Conservation (phyloP, 2,113 vertebrate genomes). For the Charina bottae region DNA sequence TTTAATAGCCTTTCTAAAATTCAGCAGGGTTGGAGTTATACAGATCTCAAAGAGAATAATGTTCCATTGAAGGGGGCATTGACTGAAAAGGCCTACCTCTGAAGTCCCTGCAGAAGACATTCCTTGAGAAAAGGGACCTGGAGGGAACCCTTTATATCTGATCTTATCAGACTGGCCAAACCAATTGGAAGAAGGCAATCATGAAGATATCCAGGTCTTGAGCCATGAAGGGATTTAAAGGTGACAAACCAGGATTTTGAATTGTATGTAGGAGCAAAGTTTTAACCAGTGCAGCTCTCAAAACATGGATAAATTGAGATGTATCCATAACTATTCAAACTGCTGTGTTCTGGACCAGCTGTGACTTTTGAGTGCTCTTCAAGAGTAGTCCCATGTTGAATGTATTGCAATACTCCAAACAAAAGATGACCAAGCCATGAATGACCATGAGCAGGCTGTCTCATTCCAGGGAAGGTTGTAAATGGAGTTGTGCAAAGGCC, state of each 20-base stretch:
- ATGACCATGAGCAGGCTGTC: background rate
- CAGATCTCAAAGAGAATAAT: too few species aligned
- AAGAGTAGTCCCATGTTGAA: background rate
- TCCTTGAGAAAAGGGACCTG: background rate
- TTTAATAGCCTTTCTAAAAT: background rate
- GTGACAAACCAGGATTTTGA: background rate
- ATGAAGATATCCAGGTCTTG: background rate
- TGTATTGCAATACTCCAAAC: background rate
- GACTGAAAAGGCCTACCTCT: too few species aligned
- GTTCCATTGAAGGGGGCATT: too few species aligned
- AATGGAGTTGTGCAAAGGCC: background rate
- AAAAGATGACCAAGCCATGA: background rate
- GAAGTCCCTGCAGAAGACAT: too few species aligned
- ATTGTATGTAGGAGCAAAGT: background rate
- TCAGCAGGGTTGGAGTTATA: too few species aligned
- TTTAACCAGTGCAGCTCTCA: background rate
- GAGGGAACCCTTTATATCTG: background rate
- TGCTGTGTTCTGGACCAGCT: background rate
- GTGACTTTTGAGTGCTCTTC: background rate
- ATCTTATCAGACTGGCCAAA: background rate
- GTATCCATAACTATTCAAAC: background rate
- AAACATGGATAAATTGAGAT: background rate
- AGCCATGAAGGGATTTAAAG: background rate
- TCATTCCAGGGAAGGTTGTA: background rate
- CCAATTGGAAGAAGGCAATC: background rate